A percentile compares a stretch with the other conserved stretches of the same genome.
phyloP scores from a whole-genome alignment of 2,797 vertebrate species.

The Spondyliosoma cantharus region DNA sequence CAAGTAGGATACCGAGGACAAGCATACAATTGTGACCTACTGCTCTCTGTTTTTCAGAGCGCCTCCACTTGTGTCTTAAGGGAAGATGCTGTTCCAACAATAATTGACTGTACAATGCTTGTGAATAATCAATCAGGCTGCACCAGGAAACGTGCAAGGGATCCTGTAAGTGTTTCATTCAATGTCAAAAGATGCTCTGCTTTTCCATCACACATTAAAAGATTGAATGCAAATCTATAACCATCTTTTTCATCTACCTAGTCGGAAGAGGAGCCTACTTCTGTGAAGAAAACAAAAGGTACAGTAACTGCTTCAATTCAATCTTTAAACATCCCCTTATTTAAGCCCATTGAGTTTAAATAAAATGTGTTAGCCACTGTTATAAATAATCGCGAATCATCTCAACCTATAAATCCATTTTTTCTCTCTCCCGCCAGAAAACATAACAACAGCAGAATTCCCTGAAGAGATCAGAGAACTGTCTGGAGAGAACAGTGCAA shows the following conservation, averaged over 20 bases:
- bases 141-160: conserved; percentile 92
- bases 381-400: background rate
- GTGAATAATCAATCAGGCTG: conserved; percentile 89
- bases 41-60: conserved; percentile 82
- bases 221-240: background rate
- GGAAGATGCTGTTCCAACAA: conserved; percentile 95
- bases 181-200: background rate
- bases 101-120: conserved; percentile 91
- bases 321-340: background rate
- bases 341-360: background rate
- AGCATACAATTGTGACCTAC: background rate
- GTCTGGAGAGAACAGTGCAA: conserved; percentile 65
- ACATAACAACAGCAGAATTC: conserved; percentile 50
- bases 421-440: conserved; percentile 63
- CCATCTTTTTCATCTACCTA: conserved; percentile 51
- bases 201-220: conserved; percentile 13
- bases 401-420: conserved; percentile 5
- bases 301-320: background rate
- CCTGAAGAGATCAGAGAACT: conserved; percentile 50
- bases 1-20: background rate
- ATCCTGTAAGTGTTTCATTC: conserved; percentile 85
- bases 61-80: conserved; percentile 88
- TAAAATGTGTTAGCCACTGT: background rate
- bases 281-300: conserved; percentile 86
- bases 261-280: conserved; percentile 77